phyloP scores from a whole-genome alignment of 1,140 invertebrate genomes.

The Drosophila leontia region DNA sequence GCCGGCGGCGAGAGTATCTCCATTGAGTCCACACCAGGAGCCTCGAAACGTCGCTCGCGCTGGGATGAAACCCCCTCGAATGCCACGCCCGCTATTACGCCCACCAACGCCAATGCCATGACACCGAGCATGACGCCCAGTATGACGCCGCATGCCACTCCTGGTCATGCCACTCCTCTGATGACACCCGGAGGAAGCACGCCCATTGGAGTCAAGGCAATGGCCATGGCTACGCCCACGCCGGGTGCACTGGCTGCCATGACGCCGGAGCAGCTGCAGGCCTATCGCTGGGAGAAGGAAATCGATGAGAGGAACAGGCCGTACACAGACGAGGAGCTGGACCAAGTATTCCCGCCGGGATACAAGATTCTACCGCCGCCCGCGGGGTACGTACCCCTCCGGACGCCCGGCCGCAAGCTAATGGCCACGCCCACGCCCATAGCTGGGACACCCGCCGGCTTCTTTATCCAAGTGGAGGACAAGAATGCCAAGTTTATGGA shows the following conservation, averaged over 20 bases:
- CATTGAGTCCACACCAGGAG: constrained; percentile 96
- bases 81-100: constrained; percentile 88
- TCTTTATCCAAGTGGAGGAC: constrained; percentile 97
- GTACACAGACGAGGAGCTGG: constrained; percentile 98
- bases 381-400: constrained; percentile 97
- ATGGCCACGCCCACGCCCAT: constrained; percentile 99
- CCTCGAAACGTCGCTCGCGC: constrained; percentile 95
- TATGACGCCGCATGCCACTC: constrained; percentile 88
- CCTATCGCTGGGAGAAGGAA: constrained; percentile 99
- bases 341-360: constrained; percentile 98
- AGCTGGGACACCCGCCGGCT: constrained; percentile 95
- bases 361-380: constrained; percentile 99
- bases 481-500: constrained; percentile 94
- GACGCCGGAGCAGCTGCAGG: constrained; percentile 99
- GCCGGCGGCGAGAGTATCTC: constrained; percentile 92
- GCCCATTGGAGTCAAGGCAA: constrained; percentile 97
- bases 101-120: constrained; percentile 87
- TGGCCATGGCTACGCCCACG: constrained; percentile 98
- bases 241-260: constrained; percentile 97
- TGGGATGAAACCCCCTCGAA: constrained; percentile 99
- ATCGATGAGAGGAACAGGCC: constrained; percentile 99
- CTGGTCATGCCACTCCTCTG: constrained; percentile 86
- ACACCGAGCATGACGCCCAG: constrained; percentile 90
- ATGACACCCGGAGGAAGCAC: constrained; percentile 91
- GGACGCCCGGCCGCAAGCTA: constrained; percentile 98